Base-by-base conservation (phyloP, 2,797 vertebrate genomes). In the Luscinia luscinia region DNA sequence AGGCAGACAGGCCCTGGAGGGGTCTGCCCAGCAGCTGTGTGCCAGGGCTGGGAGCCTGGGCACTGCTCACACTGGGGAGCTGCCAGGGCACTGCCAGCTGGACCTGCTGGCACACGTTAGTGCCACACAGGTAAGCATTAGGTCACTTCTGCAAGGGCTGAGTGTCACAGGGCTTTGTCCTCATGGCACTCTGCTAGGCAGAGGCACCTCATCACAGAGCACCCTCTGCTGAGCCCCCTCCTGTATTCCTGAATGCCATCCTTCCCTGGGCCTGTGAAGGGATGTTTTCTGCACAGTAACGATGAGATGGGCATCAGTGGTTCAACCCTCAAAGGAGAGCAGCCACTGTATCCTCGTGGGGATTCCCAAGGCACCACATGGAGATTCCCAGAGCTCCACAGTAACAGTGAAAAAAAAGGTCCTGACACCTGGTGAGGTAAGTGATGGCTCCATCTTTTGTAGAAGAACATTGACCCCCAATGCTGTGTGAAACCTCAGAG, bases 31-130 rank as follows among this genome's bases (percentile, higher is more conserved):
- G 76, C 12, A 51, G 32, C 36, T 41, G 27, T 34, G 28, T 63
- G 61, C 38, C 27, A 81, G 61, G n/a, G 12, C 27, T 74, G 61
- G n/a, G 52, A 27, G 32, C 26, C 36, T 5, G 4, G 40, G 24
- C 48, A 26, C 48, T 51, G 75, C 43, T 27, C 75, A 51, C 12
- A 28, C 38, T 70, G 62, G 61, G 57, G 54, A 87, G 46, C 41
- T 48, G 20, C 48, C 52, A 41, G 45, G 27, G 23, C 34, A 32
- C 26, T 27, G 64, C 54, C 69, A 54, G 52, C 30, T 22, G 78
- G 34, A 69, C 9, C 9, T 1, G 1, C 41, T 40, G 17, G 22
- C 7, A 41, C 54, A 23, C 0, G 0, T 66, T 11, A 36, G 14
- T 30, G 57, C 13, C 30, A 59, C 54, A 59, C 9, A 19, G 19